These are phyloP conservation scores for Aleiodes alternator DNA, from an alignment of 2,888 invertebrate species.

Conservation along the genomic window DNA sequence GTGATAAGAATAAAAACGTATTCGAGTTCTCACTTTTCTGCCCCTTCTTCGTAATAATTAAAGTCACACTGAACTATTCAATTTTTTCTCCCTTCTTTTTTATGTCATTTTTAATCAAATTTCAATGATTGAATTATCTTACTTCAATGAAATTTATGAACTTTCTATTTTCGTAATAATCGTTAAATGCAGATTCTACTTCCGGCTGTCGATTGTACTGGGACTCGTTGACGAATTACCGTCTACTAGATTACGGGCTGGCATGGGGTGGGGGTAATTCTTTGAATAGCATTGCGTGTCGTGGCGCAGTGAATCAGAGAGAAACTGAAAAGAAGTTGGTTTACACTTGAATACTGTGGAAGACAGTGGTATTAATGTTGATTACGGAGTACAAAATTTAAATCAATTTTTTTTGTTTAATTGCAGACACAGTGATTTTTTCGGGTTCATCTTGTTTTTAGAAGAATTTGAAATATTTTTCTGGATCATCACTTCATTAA, in stretches of 20 bases:
- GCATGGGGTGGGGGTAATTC: too few species aligned
- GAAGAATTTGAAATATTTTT: too few species aligned
- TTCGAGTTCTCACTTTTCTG: not conserved
- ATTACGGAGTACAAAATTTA: too few species aligned
- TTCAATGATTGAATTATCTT: conserved; percentile 9
- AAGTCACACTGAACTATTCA: conserved; percentile 3
- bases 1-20: conserved; percentile 31
- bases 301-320: too few species aligned
- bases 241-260: not conserved
- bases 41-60: not conserved
- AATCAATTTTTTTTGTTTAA: too few species aligned
- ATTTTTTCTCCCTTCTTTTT: not conserved
- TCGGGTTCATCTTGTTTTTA: too few species aligned
- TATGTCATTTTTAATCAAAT: not conserved
- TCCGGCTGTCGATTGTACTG: conserved; percentile 42
- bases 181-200: conserved; percentile 43
- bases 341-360: too few species aligned
- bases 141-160: conserved; percentile 13
- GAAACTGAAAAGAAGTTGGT: too few species aligned
- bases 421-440: too few species aligned
- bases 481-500: too few species aligned
- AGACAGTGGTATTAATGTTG: too few species aligned
- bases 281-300: too few species aligned
- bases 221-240: conserved; percentile 44
- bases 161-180: conserved; percentile 21